Conservation (phyloP, 2,888 invertebrate genomes). For the Philaethria dido region DNA sequence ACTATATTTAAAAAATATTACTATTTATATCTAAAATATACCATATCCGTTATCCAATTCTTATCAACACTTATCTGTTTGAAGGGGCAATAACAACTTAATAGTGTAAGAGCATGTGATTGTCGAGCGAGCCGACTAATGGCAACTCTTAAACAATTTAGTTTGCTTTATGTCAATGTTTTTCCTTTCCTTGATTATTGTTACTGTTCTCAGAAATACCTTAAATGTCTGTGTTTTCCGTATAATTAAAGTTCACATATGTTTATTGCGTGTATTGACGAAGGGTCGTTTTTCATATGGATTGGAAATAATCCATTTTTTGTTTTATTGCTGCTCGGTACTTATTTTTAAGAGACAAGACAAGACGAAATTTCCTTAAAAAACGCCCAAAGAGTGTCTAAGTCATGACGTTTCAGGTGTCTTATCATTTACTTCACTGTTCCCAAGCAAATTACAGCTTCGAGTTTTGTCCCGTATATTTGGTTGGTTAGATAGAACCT, state of each 20-base stretch:
- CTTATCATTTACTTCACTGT: too few relatives aligned
- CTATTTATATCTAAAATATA: background rate
- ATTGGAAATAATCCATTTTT: too few relatives aligned
- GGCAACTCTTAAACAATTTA: constrained; percentile 72
- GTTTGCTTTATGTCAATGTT: constrained; percentile 55
- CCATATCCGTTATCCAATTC: constrained; percentile 22
- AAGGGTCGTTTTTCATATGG: background rate
- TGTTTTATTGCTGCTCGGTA: too few relatives aligned
- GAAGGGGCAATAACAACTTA: constrained; percentile 71
- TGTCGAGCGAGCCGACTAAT: constrained; percentile 67
- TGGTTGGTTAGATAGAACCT: too few relatives aligned
- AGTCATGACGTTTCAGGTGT: too few relatives aligned
- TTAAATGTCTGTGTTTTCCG: constrained; percentile 26
- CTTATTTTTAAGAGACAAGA: too few relatives aligned
- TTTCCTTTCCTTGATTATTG: constrained; percentile 45
- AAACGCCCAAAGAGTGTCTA: too few relatives aligned
- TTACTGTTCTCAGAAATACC: constrained; percentile 31
- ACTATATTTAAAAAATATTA: too few relatives aligned
- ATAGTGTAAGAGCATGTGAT: constrained; percentile 74
- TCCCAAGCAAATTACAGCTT: too few relatives aligned
- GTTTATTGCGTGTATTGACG: background rate
- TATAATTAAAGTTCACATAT: constrained; percentile 13
- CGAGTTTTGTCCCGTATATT: too few relatives aligned
- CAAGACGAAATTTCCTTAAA: too few relatives aligned
- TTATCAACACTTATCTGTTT: constrained; percentile 46